Evolutionary conservation across 2,797 vertebrate species (phyloP).

Genomic region (Calcarius lapponicus): DNA sequence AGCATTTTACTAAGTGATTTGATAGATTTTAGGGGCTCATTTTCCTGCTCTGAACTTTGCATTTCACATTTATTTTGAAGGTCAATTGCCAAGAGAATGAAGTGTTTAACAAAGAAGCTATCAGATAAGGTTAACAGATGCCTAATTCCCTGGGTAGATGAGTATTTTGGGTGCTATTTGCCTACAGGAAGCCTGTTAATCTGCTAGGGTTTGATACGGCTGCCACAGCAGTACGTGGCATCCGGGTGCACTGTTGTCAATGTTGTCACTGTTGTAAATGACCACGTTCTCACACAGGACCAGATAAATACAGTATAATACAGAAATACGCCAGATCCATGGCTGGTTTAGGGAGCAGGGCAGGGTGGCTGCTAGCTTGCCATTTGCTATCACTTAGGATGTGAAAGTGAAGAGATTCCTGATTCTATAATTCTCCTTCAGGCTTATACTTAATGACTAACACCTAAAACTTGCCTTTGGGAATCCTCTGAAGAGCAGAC

Average conservation of each 20-base stretch:
- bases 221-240: neutral
- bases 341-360: neutral
- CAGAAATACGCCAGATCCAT: neutral
- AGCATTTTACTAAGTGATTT: neutral
- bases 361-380: neutral
- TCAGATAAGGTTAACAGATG: neutral
- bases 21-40: neutral
- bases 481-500: neutral
- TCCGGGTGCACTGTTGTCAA: neutral
- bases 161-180: neutral
- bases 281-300: neutral
- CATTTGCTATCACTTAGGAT: neutral
- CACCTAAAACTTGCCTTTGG: neutral
- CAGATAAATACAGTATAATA: neutral
- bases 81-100: neutral
- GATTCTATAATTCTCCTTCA: neutral
- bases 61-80: constrained; percentile 9
- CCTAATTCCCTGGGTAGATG: neutral
- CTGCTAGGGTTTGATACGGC: neutral
- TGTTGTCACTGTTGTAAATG: neutral
- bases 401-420: neutral
- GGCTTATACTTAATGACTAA: neutral
- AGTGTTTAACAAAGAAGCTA: neutral
- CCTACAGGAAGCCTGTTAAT: neutral
- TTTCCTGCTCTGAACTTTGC: neutral